phyloP scores from a whole-genome alignment of 2,888 invertebrate genomes.

The Acronicta aceris region DNA sequence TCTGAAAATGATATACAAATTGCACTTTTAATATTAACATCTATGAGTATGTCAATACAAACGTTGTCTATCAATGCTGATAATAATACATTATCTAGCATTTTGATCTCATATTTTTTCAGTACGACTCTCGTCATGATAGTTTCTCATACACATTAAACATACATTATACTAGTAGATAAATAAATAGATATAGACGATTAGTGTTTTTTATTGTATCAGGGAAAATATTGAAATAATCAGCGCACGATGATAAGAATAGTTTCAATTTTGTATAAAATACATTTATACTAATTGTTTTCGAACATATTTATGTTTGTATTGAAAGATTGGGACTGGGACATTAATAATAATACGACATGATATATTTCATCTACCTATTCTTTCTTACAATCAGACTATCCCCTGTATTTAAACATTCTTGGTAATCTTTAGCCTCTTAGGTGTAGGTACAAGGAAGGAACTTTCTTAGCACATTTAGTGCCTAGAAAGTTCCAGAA shows the following conservation, averaged over 20 bases:
- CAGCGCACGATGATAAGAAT: slow-evolving; percentile 21
- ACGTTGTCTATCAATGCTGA: slow-evolving; percentile 8
- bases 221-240: slow-evolving; percentile 7
- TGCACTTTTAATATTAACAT: slow-evolving; percentile 21
- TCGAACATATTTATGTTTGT: background rate
- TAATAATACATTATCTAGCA: slow-evolving; percentile 3
- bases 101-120: slow-evolving; percentile 18
- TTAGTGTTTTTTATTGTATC: slow-evolving; percentile 11
- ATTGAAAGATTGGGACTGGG: slow-evolving; percentile 5
- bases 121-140: slow-evolving; percentile 11
- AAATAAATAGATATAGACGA: slow-evolving; percentile 21
- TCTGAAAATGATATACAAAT: slow-evolving; percentile 18
- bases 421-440: slow-evolving; percentile 30
- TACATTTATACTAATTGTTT: slow-evolving; percentile 6
- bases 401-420: slow-evolving; percentile 45
- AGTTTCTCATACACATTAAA: slow-evolving; percentile 19
- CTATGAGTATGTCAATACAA: slow-evolving; percentile 4
- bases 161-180: slow-evolving; percentile 25
- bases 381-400: slow-evolving; percentile 37
- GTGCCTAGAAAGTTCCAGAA: too few species aligned
- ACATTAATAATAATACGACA: slow-evolving; percentile 3
- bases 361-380: slow-evolving; percentile 24
- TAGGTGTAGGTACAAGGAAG: too few species aligned
- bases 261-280: slow-evolving; percentile 6
- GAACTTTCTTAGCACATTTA: too few species aligned